These are phyloP conservation scores for Drosophila sp. DNA, from an alignment of 1,140 invertebrate genomes.

Conservation along the genomic window DNA sequence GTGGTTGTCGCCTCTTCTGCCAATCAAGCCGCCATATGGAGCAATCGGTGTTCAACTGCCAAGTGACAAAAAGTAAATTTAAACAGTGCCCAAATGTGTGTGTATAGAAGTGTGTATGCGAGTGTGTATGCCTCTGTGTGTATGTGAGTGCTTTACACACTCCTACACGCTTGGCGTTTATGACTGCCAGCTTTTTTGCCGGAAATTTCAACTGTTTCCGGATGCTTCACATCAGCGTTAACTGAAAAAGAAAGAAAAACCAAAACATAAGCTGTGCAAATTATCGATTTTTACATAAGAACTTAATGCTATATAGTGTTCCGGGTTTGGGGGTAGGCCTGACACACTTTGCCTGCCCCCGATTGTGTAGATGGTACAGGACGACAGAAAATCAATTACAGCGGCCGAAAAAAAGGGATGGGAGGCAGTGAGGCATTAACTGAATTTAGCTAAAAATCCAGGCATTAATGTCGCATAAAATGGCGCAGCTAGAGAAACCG, in stretches of 20 bases:
- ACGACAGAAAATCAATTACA: constrained; percentile 74
- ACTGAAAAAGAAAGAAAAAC: constrained; percentile 38
- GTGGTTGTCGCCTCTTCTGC: constrained; percentile 1
- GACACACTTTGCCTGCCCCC: constrained; percentile 60
- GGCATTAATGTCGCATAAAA: constrained; percentile 53
- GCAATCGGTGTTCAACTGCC: constrained; percentile 26
- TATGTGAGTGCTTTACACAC: constrained; percentile 16
- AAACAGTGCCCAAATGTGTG: constrained; percentile 28
- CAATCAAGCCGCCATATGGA: constrained; percentile 66
- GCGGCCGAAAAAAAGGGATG: neutral
- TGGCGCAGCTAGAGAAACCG: constrained; percentile 14
- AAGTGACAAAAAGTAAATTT: constrained; percentile 67
- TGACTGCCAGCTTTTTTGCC: constrained; percentile 47
- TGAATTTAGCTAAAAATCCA: constrained; percentile 74
- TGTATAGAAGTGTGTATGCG: constrained; percentile 24
- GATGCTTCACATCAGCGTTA: constrained; percentile 12
- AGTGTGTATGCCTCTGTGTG: constrained; percentile 19
- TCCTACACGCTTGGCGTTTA: neutral
- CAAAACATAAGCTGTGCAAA: constrained; percentile 72
- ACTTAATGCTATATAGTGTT: constrained; percentile 36
- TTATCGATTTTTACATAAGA: constrained; percentile 77
- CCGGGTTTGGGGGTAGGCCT: constrained; percentile 9
- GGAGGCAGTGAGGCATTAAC: constrained; percentile 49
- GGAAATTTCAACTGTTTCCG: constrained; percentile 79
- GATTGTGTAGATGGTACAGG: constrained; percentile 33